phyloP scores from a whole-genome alignment of 2,797 vertebrate genomes.

The Sebastes iracundus region DNA sequence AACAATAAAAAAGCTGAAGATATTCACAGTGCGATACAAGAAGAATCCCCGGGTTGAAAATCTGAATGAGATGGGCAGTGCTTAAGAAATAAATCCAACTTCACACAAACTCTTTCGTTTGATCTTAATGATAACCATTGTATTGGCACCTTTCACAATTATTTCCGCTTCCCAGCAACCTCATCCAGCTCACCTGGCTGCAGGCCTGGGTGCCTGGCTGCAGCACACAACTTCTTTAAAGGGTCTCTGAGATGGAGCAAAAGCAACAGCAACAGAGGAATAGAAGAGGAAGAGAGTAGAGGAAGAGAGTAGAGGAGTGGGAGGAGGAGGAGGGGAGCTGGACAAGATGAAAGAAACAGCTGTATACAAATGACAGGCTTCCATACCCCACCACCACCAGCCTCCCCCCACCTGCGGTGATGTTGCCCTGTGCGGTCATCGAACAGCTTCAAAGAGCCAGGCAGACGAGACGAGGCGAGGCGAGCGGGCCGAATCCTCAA shows the following conservation, averaged over 20 bases:
- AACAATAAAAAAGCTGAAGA: slow-evolving; percentile 7
- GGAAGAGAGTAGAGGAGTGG: slow-evolving; percentile 47
- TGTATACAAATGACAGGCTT: slow-evolving; percentile 85
- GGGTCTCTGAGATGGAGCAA: slow-evolving; percentile 35
- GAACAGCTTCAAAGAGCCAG: slow-evolving; percentile 83
- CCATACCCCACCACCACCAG: slow-evolving; percentile 51
- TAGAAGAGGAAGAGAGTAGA: slow-evolving; percentile 47
- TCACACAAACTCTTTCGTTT: slow-evolving; percentile 35
- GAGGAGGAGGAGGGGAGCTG: slow-evolving; percentile 48
- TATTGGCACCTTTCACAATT: slow-evolving; percentile 42
- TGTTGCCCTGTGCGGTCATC: slow-evolving; percentile 83
- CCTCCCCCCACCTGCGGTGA: slow-evolving; percentile 59
- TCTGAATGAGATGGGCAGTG: slow-evolving; percentile 11
- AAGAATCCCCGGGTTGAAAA: slow-evolving; percentile 8
- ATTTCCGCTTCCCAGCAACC: slow-evolving; percentile 47
- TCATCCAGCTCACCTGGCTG: slow-evolving; percentile 22
- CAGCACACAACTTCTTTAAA: slow-evolving; percentile 50
- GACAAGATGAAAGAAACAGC: slow-evolving; percentile 85
- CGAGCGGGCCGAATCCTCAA: slow-evolving; percentile 74
- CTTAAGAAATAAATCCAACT: slow-evolving; percentile 31
- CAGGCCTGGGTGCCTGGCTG: slow-evolving; percentile 31
- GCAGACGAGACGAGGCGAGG: slow-evolving; percentile 67
- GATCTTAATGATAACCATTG: slow-evolving; percentile 51
- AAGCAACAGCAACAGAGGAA: slow-evolving; percentile 45
- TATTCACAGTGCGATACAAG: slow-evolving; percentile 15